Evolutionary conservation across 2,888 invertebrate genomes (phyloP).

Genomic region (Apoderus coryli): DNA sequence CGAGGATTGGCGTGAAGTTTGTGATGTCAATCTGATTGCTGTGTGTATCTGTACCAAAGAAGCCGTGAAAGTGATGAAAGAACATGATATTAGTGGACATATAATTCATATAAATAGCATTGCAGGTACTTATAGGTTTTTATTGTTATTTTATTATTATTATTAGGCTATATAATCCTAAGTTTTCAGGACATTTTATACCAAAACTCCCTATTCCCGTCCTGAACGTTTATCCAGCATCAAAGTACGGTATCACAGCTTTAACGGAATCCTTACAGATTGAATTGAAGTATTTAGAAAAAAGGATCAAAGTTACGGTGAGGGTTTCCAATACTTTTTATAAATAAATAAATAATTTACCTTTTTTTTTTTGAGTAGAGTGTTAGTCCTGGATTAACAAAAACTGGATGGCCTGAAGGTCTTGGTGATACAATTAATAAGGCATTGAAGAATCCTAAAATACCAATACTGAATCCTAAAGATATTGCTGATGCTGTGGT

Average conservation of each 20-base stretch:
- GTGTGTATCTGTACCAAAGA: too few relatives aligned
- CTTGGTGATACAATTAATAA: background rate
- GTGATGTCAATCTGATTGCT: too few relatives aligned
- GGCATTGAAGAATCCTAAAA: background rate
- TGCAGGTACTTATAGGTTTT: too few relatives aligned
- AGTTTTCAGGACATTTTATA: slow-evolving; percentile 4
- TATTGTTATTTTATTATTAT: too few relatives aligned
- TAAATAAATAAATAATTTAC: too few relatives aligned
- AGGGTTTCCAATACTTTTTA: too few relatives aligned
- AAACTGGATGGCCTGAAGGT: slow-evolving; percentile 7
- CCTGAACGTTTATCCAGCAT: slow-evolving; percentile 14
- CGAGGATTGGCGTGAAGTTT: too few relatives aligned
- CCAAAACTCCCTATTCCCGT: background rate
- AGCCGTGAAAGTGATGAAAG: too few relatives aligned
- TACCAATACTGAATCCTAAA: slow-evolving; percentile 9
- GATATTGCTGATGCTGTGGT: slow-evolving; percentile 14
- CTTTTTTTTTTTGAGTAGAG: too few relatives aligned
- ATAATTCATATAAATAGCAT: too few relatives aligned
- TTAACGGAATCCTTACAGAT: slow-evolving; percentile 12
- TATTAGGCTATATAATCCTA: too few relatives aligned
- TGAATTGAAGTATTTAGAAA: slow-evolving; percentile 10
- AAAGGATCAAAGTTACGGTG: slow-evolving; percentile 16
- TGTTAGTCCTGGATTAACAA: slow-evolving; percentile 15
- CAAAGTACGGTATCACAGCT: slow-evolving; percentile 14
- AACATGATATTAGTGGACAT: too few relatives aligned